Evolutionary conservation across 2,797 vertebrate species (phyloP), one percentile per base, ranked within the genome.

Genomic region (Melanotaenia boesemani): DNA sequence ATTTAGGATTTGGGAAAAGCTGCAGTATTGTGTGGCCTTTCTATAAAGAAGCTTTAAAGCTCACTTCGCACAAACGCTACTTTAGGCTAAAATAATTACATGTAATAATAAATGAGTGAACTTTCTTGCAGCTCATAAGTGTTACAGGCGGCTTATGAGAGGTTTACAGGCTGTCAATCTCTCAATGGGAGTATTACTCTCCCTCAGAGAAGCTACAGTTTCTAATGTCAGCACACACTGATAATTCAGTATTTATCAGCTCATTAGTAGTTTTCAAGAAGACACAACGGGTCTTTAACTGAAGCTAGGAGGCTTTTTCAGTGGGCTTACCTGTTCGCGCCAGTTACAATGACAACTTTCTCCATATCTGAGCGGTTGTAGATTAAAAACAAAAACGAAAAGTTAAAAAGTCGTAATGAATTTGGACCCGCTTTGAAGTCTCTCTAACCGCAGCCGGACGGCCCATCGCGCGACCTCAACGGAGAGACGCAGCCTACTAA

Each of bases 261-360:
- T 46, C 4, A 18, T 46, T 44, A 16, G 15, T 20, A 6, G 44
- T 20, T 20, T 10, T 46, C 2, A 20, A 2, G 16, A 7, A 20
- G 44, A 5, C 44, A 20, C 1, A 46, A 20, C 44, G 0, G 44
- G 18, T 16, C 18, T 46, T 46, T 6, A 2, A 10, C 7, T 50
- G 18, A 50, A n/a, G 2, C 32, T 28, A 20, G 26, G 37, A 50
- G 0, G 1, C 15, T 20, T 6, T 56, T 52, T 70, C 1, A n/a
- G 2, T 1, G 18, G 6, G 5, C 80, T 74, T 69, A 98, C 97
- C 97, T 95, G 94, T 94, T 98, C 0, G 97, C 97, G 0, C 97
- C 97, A 0, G 97, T 98, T 24, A 99, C 92, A 1, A 98, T 20
- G 3, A 96, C 95, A 22, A 97, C 95, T 0, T 82, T 95, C 77